Percentiles rank a stretch among this genome's conserved stretches.
Evolutionary conservation across 2,797 vertebrate genomes (phyloP).

Genomic region (Cebuella pygmaea): DNA sequence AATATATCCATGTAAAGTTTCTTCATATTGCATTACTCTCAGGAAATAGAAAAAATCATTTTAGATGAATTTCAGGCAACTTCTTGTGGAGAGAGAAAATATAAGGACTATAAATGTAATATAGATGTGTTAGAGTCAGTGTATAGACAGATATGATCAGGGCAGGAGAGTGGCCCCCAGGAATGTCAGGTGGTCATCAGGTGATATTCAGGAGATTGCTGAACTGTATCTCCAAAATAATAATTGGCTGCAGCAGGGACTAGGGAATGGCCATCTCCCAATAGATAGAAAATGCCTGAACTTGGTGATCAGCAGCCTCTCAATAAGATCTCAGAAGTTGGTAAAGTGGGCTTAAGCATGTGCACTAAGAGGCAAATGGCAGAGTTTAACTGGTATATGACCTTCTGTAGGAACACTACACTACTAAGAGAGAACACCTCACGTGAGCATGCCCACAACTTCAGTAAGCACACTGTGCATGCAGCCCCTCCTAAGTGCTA

Average conservation of each 20-base stretch:
- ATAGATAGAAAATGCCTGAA: neutral
- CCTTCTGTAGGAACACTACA: neutral
- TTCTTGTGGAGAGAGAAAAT: constrained; percentile 58
- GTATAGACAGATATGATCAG: neutral
- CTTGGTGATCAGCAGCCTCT: neutral
- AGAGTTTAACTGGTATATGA: neutral
- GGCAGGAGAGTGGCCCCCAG: neutral
- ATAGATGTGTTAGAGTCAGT: neutral
- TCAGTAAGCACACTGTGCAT: neutral
- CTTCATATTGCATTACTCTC: constrained; percentile 17
- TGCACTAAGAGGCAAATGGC: neutral
- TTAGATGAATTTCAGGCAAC: constrained; percentile 30
- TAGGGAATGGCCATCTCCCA: neutral
- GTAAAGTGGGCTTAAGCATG: too few species aligned
- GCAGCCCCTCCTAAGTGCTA: neutral
- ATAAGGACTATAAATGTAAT: neutral
- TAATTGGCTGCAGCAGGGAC: neutral
- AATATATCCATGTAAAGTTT: constrained; percentile 49
- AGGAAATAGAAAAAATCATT: constrained; percentile 18
- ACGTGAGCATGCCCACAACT: neutral
- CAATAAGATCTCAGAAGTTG: neutral
- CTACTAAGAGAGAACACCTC: neutral
- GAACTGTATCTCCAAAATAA: neutral
- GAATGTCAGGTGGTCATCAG: neutral
- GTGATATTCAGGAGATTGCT: neutral